A percentile compares a stretch with the other conserved stretches of the same genome.
Evolutionary conservation across 1,140 invertebrate species (phyloP).

Genomic region (Bombus pyrosoma): DNA sequence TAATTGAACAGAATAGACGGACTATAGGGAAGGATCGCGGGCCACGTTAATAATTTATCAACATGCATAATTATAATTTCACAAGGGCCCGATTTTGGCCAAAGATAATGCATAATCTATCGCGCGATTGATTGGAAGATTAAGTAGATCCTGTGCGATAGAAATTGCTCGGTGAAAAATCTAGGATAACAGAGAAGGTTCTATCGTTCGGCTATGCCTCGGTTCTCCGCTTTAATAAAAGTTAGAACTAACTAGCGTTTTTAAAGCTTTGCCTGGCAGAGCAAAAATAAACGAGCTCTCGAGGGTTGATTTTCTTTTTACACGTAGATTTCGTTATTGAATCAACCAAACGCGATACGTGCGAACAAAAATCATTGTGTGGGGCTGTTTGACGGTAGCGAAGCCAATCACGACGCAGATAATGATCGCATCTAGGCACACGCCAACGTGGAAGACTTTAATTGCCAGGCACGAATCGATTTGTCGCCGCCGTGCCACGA

Average conservation of each 20-base stretch:
- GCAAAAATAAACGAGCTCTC: not conserved
- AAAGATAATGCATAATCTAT: not conserved
- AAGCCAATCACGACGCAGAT: conserved; percentile 75
- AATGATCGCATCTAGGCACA: conserved; percentile 72
- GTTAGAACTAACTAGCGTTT: not conserved
- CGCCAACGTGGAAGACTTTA: conserved; percentile 76
- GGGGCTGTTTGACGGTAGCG: conserved; percentile 51
- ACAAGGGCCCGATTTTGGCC: not conserved
- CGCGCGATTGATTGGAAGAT: not conserved
- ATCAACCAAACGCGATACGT: conserved; percentile 1
- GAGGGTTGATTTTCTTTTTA: too few relatives aligned
- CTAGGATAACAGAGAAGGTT: not conserved
- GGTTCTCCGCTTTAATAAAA: not conserved
- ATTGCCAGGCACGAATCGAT: conserved; percentile 79
- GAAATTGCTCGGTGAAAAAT: not conserved
- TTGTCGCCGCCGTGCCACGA: conserved; percentile 74
- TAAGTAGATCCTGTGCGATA: not conserved
- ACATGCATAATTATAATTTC: conserved; percentile 1
- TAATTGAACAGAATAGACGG: not conserved
- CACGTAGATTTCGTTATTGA: not conserved
- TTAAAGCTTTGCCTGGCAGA: not conserved
- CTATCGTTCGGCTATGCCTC: not conserved
- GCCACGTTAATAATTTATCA: not conserved
- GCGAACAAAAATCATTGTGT: conserved; percentile 14
- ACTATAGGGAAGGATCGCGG: not conserved